Base-by-base conservation (phyloP, 2,113 vertebrate genomes). In the Chaetodon trifascialis region DNA sequence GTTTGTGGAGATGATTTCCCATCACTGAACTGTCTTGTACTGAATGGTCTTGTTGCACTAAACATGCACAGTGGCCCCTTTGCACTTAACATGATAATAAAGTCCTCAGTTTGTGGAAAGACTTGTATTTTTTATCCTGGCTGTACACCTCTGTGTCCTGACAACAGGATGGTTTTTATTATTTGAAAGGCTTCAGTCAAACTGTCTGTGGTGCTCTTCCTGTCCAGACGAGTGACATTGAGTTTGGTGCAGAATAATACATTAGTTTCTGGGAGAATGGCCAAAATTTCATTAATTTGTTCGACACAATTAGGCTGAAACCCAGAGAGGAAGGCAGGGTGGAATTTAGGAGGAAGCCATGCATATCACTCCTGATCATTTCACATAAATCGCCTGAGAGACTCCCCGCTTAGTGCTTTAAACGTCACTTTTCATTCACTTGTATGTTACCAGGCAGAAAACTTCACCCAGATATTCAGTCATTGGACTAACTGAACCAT, bases 41-140 rank as follows among this genome's bases (percentile, higher is more conserved):
- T 73, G 72, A 83, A 58, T 52, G 64, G 40, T 88, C 21, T 58
- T 21, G 73, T 71, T 64, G 65, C 64, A 75, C 36, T 60, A 5
- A 73, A 63, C 46, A 64, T 82, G 80, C 55, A 68, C 38, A 56
- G 58, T 23, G 42, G 49, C 42, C 72, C 51, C 54, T 74, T 69
- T 75, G 65, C 77, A 71, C 83, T 54, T 63, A 11, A n/a, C 36
- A 25, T 68, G 62, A 68, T 10, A 83, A 76, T 87, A 83, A 87
- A 83, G 46, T 67, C 66, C 54, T 79, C 69, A 8, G 36, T 70
- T 82, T 74, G 79, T 68, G 79, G 67, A 78, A 78, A 74, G 10
- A 62, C 23, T n/a, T 19, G 4, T 3, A 5, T 0, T 19, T 59
- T 67, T 67, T 17, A 44, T 70, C 2, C 4, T 66, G n/a, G 30